phyloP scores from a whole-genome alignment of 2,888 invertebrate genomes.

The Boloria euphrosyne region DNA sequence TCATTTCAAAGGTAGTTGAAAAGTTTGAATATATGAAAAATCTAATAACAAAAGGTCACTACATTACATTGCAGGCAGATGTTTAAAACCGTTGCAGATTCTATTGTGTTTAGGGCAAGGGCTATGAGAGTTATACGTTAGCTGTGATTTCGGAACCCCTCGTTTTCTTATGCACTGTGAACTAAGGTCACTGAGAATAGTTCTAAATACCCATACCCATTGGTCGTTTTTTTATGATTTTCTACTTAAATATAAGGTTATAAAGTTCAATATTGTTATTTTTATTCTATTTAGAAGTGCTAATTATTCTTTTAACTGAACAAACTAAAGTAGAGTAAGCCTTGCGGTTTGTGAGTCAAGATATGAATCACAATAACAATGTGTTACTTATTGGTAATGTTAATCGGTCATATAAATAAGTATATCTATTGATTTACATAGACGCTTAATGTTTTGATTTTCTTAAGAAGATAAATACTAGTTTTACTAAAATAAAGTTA shows the following conservation, averaged over 20 bases:
- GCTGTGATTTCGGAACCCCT: slow-evolving; percentile 72
- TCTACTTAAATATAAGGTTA: neutral
- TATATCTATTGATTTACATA: slow-evolving; percentile 10
- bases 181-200: slow-evolving; percentile 21
- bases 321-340: slow-evolving; percentile 43
- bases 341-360: slow-evolving; percentile 60
- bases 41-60: slow-evolving; percentile 14
- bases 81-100: slow-evolving; percentile 77
- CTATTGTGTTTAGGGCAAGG: slow-evolving; percentile 70
- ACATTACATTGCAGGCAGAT: slow-evolving; percentile 60
- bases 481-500: neutral
- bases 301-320: slow-evolving; percentile 21
- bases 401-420: slow-evolving; percentile 10
- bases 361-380: slow-evolving; percentile 55
- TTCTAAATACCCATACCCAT: slow-evolving; percentile 1
- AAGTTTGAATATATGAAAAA: neutral
- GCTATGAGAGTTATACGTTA: slow-evolving; percentile 51
- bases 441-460: neutral
- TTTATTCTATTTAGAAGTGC: neutral
- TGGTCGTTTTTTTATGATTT: neutral
- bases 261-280: neutral
- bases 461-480: neutral
- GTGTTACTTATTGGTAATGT: slow-evolving; percentile 32
- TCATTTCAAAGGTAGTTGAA: neutral
- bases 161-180: slow-evolving; percentile 46